Evolutionary conservation across 2,113 vertebrate species (phyloP).

Genomic region (Sus scrofa): DNA sequence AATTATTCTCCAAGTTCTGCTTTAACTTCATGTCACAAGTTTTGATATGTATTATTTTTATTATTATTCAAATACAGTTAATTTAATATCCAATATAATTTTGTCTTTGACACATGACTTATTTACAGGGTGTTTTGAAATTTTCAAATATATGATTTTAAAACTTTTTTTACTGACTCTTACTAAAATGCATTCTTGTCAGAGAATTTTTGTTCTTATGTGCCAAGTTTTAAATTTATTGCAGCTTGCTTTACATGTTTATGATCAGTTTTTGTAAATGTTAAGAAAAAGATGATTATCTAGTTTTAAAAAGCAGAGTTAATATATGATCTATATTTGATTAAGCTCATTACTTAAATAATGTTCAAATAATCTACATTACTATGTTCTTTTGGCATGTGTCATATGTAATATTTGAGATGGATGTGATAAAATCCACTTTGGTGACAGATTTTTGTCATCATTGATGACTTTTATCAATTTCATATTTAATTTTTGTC

Average conservation of each 20-base stretch:
- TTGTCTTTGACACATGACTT: background rate
- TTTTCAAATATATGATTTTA: background rate
- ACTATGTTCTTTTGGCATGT: background rate
- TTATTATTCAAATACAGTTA: conserved; percentile 37
- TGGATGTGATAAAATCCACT: background rate
- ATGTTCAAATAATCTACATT: background rate
- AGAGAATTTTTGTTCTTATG: background rate
- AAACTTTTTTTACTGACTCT: background rate
- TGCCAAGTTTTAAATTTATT: conserved; percentile 12
- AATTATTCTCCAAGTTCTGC: background rate
- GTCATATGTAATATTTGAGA: background rate
- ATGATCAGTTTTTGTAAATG: background rate
- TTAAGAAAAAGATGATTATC: background rate
- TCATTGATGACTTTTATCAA: background rate
- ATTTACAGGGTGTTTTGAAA: background rate
- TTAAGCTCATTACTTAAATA: background rate
- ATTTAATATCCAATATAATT: conserved; percentile 26
- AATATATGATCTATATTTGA: background rate
- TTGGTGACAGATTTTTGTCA: background rate
- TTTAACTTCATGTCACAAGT: background rate
- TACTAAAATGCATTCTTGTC: background rate
- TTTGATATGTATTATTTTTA: background rate
- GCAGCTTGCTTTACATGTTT: background rate
- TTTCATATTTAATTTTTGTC: background rate
- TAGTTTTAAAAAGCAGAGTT: background rate